Base-by-base conservation (phyloP, 2,888 invertebrate genomes). In the Oegoconia quadripuncta region DNA sequence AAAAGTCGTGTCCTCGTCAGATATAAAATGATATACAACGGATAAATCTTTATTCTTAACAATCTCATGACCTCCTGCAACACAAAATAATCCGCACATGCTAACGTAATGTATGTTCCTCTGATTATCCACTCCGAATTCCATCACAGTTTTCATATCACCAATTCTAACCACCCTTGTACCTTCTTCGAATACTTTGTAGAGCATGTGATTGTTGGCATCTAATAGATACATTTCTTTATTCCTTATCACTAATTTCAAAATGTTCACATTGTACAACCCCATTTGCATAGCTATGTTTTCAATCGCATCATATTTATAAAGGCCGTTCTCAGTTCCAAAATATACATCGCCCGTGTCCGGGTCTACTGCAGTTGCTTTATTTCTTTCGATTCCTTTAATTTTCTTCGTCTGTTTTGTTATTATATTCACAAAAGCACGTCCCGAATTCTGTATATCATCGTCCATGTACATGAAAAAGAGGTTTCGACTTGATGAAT, bases 391-490 rank as follows among this genome's bases (percentile, higher is more conserved):
- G 11, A 86, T 81, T 0, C 82, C 81, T 35, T 62, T 53, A 2
- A 86, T 69, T 64, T 74, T 83, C 30, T 29, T 56, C 0, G 66
- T 35, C 40, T 70, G 46, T 54, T 80, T 84, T 1, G 81, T 82
- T 3, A 78, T 52, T 1, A 79, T 50, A 46, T 86, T 86, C 0
- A 84, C 48, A 26, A 46, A 66, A 3, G 79, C 84, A 16, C 86
- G 57, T 36, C 83, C 78, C 1, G 86, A 83, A 37, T 84, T 79
- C 44, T 77, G 72, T 42, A 78, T 37, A 2, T 42, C 39, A 29
- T 79, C 77, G 15, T 86, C 84, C 84, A 86, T 86, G 56, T 82
- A 80, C 76, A 80, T 80, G 44, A 86, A 86, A 41, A 65, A 84
- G 2, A 86, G 55, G 32, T 79, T 82, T 61, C 83, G 64, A 39